Conservation (phyloP, 1,140 invertebrate genomes). For the Monomorium pharaonis region DNA sequence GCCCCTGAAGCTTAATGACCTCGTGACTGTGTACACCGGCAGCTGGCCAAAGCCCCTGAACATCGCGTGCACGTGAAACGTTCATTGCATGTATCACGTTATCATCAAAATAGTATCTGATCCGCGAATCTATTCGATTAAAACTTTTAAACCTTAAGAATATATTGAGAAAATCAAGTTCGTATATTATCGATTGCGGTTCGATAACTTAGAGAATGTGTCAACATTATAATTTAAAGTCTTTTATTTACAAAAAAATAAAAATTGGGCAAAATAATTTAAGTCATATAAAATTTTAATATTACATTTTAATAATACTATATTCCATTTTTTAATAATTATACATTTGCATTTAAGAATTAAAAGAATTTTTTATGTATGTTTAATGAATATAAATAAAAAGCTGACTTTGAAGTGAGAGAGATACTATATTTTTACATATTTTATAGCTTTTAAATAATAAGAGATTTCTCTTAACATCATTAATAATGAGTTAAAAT, state of each 20-base stretch:
- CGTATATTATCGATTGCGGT: background rate
- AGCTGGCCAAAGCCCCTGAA: constrained; percentile 66
- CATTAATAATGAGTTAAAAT: background rate
- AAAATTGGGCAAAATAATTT: background rate
- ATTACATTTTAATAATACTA: background rate
- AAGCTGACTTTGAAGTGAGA: background rate
- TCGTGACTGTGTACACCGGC: constrained; percentile 72
- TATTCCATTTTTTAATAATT: background rate
- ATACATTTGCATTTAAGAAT: background rate
- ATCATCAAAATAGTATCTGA: constrained; percentile 59
- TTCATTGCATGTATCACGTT: constrained; percentile 49
- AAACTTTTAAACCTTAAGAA: background rate
- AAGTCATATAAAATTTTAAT: background rate
- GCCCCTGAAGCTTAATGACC: constrained; percentile 79
- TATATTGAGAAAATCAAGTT: background rate
- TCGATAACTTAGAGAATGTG: background rate
- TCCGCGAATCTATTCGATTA: constrained; percentile 43
- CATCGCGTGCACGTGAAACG: constrained; percentile 70
- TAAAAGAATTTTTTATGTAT: constrained; percentile 4
- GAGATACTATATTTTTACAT: background rate
- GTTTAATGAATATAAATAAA: background rate
- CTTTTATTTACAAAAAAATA: background rate
- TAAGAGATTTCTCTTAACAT: background rate
- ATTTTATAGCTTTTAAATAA: background rate
- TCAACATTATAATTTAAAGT: background rate